Evolutionary conservation across 2,113 vertebrate species (phyloP).

Genomic region (Arizona elegans): DNA sequence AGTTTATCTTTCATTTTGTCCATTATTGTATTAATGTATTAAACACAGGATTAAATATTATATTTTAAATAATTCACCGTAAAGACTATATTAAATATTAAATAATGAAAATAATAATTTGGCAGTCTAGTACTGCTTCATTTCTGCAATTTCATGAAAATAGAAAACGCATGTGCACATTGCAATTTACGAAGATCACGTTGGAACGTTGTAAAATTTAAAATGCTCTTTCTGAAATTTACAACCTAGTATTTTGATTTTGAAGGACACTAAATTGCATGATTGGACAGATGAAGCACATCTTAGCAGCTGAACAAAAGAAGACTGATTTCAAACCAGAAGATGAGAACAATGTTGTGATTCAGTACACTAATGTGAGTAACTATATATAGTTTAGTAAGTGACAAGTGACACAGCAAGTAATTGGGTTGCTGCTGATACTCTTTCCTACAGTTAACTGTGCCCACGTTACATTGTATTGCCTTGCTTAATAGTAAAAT

Average conservation of each 20-base stretch:
- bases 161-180: neutral
- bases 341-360: constrained; percentile 97
- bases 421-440: neutral
- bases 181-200: neutral
- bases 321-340: constrained; percentile 99
- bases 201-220: neutral
- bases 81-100: neutral
- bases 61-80: neutral
- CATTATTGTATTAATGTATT: neutral
- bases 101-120: constrained; percentile 2
- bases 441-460: neutral
- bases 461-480: neutral
- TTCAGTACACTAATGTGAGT: constrained; percentile 95
- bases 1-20: neutral
- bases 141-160: neutral
- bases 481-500: neutral
- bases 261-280: constrained; percentile 97
- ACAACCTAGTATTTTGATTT: constrained; percentile 44
- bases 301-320: constrained; percentile 92
- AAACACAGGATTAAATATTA: neutral
- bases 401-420: constrained; percentile 1
- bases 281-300: constrained; percentile 98
- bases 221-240: constrained; percentile 21
- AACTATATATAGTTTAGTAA: constrained; percentile 24
- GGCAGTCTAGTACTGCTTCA: neutral